These are phyloP conservation scores for Polydrusus cervinus DNA, from an alignment of 2,888 invertebrate species.

Conservation along the genomic window DNA sequence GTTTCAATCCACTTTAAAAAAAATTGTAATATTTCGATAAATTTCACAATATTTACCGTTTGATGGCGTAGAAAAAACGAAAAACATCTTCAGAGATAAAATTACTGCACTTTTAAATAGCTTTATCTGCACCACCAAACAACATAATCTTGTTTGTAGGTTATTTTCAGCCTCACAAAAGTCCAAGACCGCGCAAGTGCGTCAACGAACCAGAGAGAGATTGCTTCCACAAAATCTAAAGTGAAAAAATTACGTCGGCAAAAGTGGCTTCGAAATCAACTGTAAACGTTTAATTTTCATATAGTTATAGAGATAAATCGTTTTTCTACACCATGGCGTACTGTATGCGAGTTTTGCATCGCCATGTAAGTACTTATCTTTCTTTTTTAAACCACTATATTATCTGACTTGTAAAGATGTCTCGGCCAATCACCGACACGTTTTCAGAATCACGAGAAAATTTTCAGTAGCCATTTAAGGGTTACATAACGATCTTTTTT, in stretches of 20 bases:
- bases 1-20: not conserved
- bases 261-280: conserved; percentile 21
- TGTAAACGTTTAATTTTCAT: conserved; percentile 12
- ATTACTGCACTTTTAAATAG: conserved; percentile 23
- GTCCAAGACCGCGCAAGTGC: conserved; percentile 35
- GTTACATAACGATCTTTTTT: conserved; percentile 31
- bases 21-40: not conserved
- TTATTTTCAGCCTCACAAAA: conserved; percentile 31
- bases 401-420: conserved; percentile 7
- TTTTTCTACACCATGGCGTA: conserved; percentile 78
- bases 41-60: not conserved
- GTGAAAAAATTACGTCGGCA: conserved; percentile 29
- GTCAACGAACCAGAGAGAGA: not conserved
- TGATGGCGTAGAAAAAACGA: conserved; percentile 20
- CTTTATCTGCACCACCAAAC: conserved; percentile 10
- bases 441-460: conserved; percentile 42
- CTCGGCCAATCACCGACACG: conserved; percentile 18
- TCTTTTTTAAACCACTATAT: conserved; percentile 15
- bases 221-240: conserved; percentile 5
- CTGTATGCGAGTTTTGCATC: conserved; percentile 85
- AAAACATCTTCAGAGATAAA: conserved; percentile 29
- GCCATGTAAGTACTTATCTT: conserved; percentile 76
- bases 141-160: conserved; percentile 17
- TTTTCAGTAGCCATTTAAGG: conserved; percentile 23
- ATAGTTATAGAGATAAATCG: conserved; percentile 32